Conservation (phyloP, 2,113 vertebrate genomes). For the Caloenas nicobarica region DNA sequence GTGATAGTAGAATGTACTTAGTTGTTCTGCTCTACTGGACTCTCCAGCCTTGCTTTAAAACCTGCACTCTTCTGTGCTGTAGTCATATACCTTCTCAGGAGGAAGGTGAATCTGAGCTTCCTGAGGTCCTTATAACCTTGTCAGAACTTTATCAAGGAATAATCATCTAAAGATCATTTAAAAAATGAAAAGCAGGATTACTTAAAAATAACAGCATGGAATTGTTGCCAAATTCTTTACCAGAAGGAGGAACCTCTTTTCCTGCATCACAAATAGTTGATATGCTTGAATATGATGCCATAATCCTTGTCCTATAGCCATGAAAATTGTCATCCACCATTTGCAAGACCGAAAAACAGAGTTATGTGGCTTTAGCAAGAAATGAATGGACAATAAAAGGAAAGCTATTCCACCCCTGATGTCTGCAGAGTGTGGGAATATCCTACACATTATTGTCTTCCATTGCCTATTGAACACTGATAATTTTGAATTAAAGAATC, state of each 20-base stretch:
- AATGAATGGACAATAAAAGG: background rate
- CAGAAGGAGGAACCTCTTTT: background rate
- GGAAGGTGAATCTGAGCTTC: background rate
- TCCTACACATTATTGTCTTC: background rate
- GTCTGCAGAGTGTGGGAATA: background rate
- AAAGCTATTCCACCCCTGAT: background rate
- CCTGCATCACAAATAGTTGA: background rate
- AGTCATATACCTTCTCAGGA: background rate
- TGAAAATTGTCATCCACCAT: background rate
- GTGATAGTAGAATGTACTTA: fast-evolving
- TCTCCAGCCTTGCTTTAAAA: background rate
- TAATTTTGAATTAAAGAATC: background rate
- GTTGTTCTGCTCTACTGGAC: background rate
- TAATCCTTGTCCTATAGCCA: background rate
- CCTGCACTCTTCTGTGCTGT: background rate
- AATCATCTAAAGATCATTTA: fast-evolving
- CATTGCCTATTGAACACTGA: background rate
- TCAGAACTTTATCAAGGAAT: background rate
- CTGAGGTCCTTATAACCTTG: fast-evolving
- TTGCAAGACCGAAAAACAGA: background rate
- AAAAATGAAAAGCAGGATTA: background rate
- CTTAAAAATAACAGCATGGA: background rate
- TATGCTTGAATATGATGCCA: background rate
- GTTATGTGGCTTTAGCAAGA: background rate
- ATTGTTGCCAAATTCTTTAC: background rate